Conservation (phyloP, 2,888 invertebrate species). For the Nymphalis c-album region DNA sequence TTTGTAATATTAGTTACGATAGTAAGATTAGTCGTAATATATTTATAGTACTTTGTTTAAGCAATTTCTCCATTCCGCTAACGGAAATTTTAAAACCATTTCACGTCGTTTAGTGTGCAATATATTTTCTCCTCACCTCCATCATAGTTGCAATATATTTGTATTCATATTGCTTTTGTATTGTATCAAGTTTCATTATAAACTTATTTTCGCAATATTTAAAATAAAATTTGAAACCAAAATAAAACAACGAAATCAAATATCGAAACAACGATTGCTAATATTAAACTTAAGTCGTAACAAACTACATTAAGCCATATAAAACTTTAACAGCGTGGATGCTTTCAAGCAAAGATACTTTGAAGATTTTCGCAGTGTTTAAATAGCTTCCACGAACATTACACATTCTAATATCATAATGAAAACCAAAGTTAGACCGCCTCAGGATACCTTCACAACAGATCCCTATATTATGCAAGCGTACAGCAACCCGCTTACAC, state of each 20-base stretch:
- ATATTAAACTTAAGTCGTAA: conserved; percentile 28
- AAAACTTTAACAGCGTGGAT: conserved; percentile 29
- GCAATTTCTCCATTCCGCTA: no score
- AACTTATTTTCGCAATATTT: background rate
- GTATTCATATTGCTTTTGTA: background rate
- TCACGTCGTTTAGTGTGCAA: no score
- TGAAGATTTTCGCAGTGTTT: conserved; percentile 30
- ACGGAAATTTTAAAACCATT: no score
- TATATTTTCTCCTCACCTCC: no score
- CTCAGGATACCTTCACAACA: conserved; percentile 42
- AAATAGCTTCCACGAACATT: conserved; percentile 38
- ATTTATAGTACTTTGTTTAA: no score
- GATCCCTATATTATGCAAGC: conserved; percentile 35
- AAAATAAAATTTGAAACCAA: background rate
- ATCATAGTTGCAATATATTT: background rate
- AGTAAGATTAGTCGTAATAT: no score
- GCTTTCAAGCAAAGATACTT: conserved; percentile 29
- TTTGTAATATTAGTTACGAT: no score
- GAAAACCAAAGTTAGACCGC: conserved; percentile 46
- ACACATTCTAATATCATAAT: conserved; percentile 44
- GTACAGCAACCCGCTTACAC: background rate
- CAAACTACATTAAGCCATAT: conserved; percentile 30
- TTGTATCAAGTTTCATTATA: background rate
- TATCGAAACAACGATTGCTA: conserved; percentile 30
- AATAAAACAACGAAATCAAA: conserved; percentile 27